Conservation (phyloP, 2,888 invertebrate genomes). For the Augochlorella aurata region DNA sequence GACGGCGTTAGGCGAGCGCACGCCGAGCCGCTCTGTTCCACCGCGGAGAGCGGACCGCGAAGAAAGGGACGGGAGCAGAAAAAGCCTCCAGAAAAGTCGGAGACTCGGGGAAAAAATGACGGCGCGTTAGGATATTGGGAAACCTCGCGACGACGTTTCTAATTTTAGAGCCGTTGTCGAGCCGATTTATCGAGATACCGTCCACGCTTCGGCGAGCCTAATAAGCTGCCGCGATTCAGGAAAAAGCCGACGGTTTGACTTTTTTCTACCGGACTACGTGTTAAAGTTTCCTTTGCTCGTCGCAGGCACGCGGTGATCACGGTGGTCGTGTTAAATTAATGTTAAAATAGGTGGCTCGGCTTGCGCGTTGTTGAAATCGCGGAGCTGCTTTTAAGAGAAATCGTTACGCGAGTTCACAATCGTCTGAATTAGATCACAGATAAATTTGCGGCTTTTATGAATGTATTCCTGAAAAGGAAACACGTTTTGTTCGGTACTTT, state of each 20-base stretch:
- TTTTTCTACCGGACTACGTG: not conserved
- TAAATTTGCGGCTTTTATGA: too few species aligned
- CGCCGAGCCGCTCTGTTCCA: not conserved
- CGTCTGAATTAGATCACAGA: too few species aligned
- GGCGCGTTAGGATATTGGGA: constrained; percentile 41
- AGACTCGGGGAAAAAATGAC: not conserved
- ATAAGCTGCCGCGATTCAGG: constrained; percentile 16
- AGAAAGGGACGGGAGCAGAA: not conserved
- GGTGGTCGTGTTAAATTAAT: too few species aligned
- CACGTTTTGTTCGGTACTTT: too few species aligned
- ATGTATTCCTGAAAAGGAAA: too few species aligned
- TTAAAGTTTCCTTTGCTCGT: not conserved
- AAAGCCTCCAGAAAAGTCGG: not conserved
- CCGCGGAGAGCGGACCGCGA: constrained; percentile 14
- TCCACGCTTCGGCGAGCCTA: constrained; percentile 38
- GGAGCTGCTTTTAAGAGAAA: too few species aligned
- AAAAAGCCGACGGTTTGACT: constrained; percentile 7
- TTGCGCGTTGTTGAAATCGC: too few species aligned
- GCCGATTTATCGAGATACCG: constrained; percentile 41
- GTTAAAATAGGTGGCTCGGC: too few species aligned
- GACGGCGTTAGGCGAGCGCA: not conserved
- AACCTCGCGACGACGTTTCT: constrained; percentile 40
- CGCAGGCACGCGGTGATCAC: not conserved
- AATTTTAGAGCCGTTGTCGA: constrained; percentile 51
- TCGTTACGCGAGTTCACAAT: too few species aligned